phyloP scores from a whole-genome alignment of 2,888 invertebrate species.

The Loripinus fragilis region DNA sequence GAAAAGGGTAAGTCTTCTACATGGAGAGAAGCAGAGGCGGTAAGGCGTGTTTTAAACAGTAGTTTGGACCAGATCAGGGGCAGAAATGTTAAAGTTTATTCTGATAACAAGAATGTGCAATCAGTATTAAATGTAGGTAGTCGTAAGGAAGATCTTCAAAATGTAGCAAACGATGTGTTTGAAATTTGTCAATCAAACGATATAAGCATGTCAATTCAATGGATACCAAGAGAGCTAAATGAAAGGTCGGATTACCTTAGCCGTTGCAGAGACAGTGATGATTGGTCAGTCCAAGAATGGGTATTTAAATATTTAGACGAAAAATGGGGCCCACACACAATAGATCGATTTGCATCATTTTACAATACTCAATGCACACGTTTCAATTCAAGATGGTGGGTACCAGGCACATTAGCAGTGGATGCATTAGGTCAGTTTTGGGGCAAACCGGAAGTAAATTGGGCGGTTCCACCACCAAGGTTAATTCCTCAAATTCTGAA shows the following conservation, averaged over 20 bases:
- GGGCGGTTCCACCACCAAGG: not conserved
- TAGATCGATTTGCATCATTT: conserved; percentile 4
- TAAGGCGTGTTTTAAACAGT: conserved; percentile 9
- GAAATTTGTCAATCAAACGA: not conserved
- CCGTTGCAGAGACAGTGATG: conserved; percentile 1
- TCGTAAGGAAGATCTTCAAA: conserved; percentile 3
- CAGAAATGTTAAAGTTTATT: conserved; percentile 3
- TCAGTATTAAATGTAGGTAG: not conserved
- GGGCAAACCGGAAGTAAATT: conserved; percentile 3
- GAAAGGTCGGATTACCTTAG: not conserved
- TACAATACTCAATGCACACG: conserved; percentile 1
- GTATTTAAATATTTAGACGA: not conserved
- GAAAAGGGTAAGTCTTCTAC: conserved; percentile 8
- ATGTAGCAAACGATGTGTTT: not conserved
- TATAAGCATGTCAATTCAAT: not conserved
- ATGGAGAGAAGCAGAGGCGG: conserved; percentile 32
- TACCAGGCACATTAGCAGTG: not conserved
- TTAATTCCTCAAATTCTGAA: not conserved
- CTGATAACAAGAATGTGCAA: conserved; percentile 19
- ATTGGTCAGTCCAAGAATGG: not conserved
- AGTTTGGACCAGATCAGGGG: conserved; percentile 5
- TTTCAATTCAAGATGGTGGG: conserved; percentile 8
- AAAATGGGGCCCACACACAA: not conserved
- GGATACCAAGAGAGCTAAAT: conserved; percentile 18
- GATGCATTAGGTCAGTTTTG: not conserved